Evolutionary conservation across 2,797 vertebrate species (phyloP).

Genomic region (Hemitrygon akajei): DNA sequence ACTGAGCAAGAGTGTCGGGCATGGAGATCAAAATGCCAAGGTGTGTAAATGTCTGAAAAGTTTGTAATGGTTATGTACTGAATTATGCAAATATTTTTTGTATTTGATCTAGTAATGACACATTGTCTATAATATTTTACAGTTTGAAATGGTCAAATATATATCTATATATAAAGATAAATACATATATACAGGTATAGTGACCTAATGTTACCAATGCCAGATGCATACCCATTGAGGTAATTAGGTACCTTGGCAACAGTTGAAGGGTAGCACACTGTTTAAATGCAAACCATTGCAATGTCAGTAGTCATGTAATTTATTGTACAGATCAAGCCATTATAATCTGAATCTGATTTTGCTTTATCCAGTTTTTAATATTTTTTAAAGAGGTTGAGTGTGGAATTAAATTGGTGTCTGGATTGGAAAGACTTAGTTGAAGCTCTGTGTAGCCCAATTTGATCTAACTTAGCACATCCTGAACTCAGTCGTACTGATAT

Average conservation of each 20-base stretch:
- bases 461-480: background rate
- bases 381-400: background rate
- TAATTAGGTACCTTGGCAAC: background rate
- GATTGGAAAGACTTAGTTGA: background rate
- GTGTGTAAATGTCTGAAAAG: slow-evolving; percentile 5
- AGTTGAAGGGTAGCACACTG: background rate
- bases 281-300: background rate
- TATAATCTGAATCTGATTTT: background rate
- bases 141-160: slow-evolving; percentile 29
- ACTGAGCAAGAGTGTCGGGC: background rate
- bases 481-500: background rate
- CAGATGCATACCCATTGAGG: slow-evolving; percentile 13
- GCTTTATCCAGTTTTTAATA: background rate
- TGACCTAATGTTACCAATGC: background rate
- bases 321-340: slow-evolving; percentile 29
- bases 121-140: slow-evolving; percentile 35
- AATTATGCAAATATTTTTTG: slow-evolving; percentile 38
- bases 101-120: slow-evolving; percentile 36
- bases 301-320: background rate
- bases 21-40: slow-evolving; percentile 14
- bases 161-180: slow-evolving; percentile 33
- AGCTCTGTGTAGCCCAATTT: too few species aligned
- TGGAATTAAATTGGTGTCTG: background rate
- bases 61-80: slow-evolving; percentile 25
- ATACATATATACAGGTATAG: slow-evolving; percentile 15